Evolutionary conservation across 2,888 invertebrate genomes (phyloP), one percentile per base, ranked within the genome.

Genomic region (Diarsia mendica): DNA sequence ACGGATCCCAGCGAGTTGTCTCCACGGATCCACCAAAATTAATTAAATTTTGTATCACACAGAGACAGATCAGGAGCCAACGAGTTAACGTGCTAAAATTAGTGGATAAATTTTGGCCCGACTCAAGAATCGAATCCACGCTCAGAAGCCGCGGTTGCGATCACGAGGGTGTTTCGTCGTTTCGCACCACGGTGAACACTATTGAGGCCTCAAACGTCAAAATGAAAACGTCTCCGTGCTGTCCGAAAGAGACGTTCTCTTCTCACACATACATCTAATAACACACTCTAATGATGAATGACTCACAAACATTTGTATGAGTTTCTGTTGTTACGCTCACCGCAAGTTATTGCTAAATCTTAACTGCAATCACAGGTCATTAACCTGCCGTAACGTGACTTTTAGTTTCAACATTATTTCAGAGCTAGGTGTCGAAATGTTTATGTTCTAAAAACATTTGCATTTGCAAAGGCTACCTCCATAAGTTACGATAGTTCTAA

Each of bases 261-360:
- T 15, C 15, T 28, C 13, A 13, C 23, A 6, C 39, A 5, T 39
- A 48, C 11, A 48, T 48, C 46, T 46, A 1, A 10, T 11, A 46
- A 48, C 15, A 48, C 48, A 48, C 15, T 48, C 23, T 46, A 23
- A 65, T 46, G 10, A 55, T 46, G 3, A 63, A 61, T 61, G 51
- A 77, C 46, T 67, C 53, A 39, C 39, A 39, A 48, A 46, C 33
- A 67, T 55, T 67, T 51, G 23, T 33, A n/a, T 9, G 20, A 33
- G 9, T 51, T 23, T 55, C 61, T 63, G 53, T 46, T 75, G 28
- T 75, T 46, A 20, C 33, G 13, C 11, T 46, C 33, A 80, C 82
- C 65, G 11, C 67, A 65, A 79, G 8, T 10, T 58, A 23, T 81
- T 81, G 44, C 67, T 49, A 48, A 33, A 79, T 81, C 23, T 72